Evolutionary conservation across 2,888 invertebrate genomes (phyloP).

Genomic region (Branchipolynoe longqiensis): DNA sequence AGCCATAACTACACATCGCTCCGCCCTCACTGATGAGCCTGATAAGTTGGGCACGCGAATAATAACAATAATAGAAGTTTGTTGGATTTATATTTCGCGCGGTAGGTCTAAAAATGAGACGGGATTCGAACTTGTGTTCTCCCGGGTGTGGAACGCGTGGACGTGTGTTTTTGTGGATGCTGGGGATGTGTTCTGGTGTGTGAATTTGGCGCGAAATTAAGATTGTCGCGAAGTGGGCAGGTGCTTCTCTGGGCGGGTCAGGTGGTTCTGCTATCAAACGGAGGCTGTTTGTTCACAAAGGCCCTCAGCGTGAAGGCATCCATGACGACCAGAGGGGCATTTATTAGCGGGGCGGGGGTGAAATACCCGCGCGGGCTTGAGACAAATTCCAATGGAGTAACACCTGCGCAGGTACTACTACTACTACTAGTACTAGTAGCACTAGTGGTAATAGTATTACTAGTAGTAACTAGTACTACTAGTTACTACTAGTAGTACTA

Average conservation of each 20-base stretch:
- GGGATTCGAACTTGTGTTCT: neutral
- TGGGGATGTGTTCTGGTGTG: neutral
- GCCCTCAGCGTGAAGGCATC: conserved; percentile 48
- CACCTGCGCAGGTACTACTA: too few species aligned
- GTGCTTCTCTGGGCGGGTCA: conserved; percentile 32
- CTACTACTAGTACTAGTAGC: too few species aligned
- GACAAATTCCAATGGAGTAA: too few species aligned
- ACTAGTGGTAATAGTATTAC: too few species aligned
- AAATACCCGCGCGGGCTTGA: neutral
- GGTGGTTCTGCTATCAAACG: conserved; percentile 45
- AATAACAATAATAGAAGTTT: neutral
- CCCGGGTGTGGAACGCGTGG: neutral
- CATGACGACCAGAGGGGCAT: neutral
- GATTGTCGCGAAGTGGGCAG: conserved; percentile 46
- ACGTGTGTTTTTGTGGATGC: neutral
- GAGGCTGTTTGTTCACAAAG: conserved; percentile 38
- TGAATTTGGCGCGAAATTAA: conserved; percentile 21
- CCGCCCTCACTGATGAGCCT: conserved; percentile 1
- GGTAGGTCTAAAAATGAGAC: neutral
- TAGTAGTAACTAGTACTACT: too few species aligned
- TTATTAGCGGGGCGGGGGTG: conserved; percentile 1
- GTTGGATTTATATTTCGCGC: neutral
- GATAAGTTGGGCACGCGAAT: neutral
- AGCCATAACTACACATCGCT: conserved; percentile 36
- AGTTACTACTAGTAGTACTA: too few species aligned